Percentiles rank a stretch among this genome's conserved stretches.
phyloP scores from a whole-genome alignment of 1,140 invertebrate species.

The Drosophila serrata region DNA sequence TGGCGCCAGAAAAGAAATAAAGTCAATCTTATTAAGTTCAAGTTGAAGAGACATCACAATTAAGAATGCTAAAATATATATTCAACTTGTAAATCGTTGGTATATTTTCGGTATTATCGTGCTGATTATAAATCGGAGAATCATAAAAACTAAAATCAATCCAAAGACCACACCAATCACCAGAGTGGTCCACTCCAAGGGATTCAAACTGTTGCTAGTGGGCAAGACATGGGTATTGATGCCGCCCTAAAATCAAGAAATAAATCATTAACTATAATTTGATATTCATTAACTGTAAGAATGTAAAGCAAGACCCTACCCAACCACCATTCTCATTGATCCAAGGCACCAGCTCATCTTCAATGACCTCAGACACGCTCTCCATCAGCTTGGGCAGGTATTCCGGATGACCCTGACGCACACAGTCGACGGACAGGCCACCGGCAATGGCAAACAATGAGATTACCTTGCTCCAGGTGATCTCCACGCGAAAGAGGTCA shows the following conservation, averaged over 20 bases:
- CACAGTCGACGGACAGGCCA: constrained; percentile 90
- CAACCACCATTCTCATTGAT: constrained; percentile 90
- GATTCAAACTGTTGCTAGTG: constrained; percentile 72
- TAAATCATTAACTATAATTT: not conserved
- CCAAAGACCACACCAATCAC: constrained; percentile 78
- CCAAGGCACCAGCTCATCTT: constrained; percentile 89
- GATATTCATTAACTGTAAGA: too few relatives aligned
- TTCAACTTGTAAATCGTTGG: constrained; percentile 70
- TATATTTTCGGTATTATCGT: constrained; percentile 80
- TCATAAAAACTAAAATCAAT: constrained; percentile 74
- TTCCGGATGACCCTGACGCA: constrained; percentile 89
- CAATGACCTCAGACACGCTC: constrained; percentile 88
- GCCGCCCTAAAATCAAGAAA: constrained; percentile 53
- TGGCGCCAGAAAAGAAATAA: not conserved
- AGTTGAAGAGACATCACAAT: too few relatives aligned
- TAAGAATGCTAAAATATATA: not conserved
- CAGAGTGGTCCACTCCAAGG: constrained; percentile 80
- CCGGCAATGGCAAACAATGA: constrained; percentile 90
- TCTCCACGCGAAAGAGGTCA: constrained; percentile 87
- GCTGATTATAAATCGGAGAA: constrained; percentile 76
- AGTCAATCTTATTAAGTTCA: not conserved
- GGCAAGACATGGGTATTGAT: constrained; percentile 82
- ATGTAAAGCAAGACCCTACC: constrained; percentile 86
- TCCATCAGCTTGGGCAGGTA: constrained; percentile 88
- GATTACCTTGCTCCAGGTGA: constrained; percentile 90